Evolutionary conservation across 2,888 invertebrate genomes (phyloP), one percentile per base, ranked within the genome.

Genomic region (Tipula unca): DNA sequence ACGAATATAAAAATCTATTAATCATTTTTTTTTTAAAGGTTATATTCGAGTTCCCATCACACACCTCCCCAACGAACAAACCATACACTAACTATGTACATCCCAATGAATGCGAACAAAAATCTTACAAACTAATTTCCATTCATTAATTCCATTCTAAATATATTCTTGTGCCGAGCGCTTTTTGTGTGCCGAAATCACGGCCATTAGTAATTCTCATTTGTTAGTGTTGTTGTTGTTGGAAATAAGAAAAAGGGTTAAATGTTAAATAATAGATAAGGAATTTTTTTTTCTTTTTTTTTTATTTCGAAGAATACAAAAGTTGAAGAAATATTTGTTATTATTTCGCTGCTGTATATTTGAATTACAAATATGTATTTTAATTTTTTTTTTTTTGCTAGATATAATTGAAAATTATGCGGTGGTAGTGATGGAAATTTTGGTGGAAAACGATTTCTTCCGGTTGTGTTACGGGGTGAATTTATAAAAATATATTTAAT

Each of bases 241-340:
- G 69, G 69, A 69, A 69, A 69, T 25, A 25, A 69, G 25, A 25
- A 69, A 54, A 69, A 25, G 69, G 69, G 69, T 69, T 69, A 69
- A 69, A 69, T 69, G 69, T 69, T 69, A 69, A 69, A 69, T 69
- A 69, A 69, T 69, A 69, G 69, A 69, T 69, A 69, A 69, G 25
- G 25, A 69, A 25, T 69, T 69, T 69, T 48, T 48, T 48, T 48
- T 48, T 48, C n/a, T 48, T 17, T n/a, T 48, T 48, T 54, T 69
- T 69, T 69, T 25, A 69, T 69, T 69, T n/a, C 3, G 69, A 25
- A 69, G 25, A 69, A 10, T 69, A 69, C 6, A 10, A 69, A n/a
- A 69, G 13, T 48, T 48, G n/a, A 48, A 48, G 25, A 69, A 25
- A 10, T 25, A 20, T 69, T 69, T 54, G 48, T 69, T 69, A 20